Evolutionary conservation across 2,888 invertebrate genomes (phyloP), one percentile per base, ranked within the genome.

Genomic region (Diaphora mendica): DNA sequence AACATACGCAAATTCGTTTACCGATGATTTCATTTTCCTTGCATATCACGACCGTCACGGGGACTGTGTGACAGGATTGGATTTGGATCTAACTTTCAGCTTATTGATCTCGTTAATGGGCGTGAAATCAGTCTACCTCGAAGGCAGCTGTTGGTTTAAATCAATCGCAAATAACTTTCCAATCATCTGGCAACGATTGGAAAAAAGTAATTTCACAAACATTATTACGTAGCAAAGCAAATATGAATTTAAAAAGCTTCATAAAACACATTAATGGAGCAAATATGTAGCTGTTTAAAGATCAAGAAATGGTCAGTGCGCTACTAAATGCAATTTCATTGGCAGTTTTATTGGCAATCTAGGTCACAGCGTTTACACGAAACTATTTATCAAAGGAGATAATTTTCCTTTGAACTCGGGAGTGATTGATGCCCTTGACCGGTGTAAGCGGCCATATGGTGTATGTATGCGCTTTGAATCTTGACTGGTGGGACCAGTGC

Each of bases 361-460:
- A 80, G 89, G 89, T 86, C 88, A 85, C 48, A 85, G 68, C 78
- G 82, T 84, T 85, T 83, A 85, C 84, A 84, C 78, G 83, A 87
- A 70, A 69, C 70, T 75, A 81, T 81, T 82, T 85, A 83, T 82
- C 84, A 79, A 79, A 87, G 87, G 82, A 86, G 79, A 85, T 88
- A 88, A 87, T 88, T 87, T 84, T 87, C 80, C 89, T 88, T 88
- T 89, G 87, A 88, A 88, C 86, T 86, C 85, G 82, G 78, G 77
- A 80, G 77, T 82, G 76, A 85, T 78, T 64, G 73, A 78, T 85
- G 89, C 86, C 93, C 93, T 92, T 93, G 93, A 93, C 93, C 91
- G 84, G 86, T 73, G 80, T 77, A 71, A 80, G 70, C 77, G 75
- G 86, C 90, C 92, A 92, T 92, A 92, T 92, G 92, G 91, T 83